These are phyloP conservation scores for Gorsachius goisagi DNA, from an alignment of 2,113 vertebrate species.

Conservation along the genomic window DNA sequence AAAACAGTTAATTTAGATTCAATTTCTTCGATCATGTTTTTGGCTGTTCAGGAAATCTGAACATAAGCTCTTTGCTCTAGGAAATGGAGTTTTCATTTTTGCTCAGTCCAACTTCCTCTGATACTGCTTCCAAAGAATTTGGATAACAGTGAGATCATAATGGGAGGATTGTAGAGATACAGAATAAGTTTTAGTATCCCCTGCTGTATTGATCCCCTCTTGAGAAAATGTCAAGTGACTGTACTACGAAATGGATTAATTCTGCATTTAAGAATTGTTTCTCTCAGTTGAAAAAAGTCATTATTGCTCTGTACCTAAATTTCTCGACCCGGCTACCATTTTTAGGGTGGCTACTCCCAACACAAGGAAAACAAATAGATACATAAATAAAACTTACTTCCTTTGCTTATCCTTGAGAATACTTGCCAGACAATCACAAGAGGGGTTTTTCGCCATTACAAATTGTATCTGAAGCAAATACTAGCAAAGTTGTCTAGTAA, in stretches of 20 bases:
- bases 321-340: background rate
- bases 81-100: background rate
- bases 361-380: background rate
- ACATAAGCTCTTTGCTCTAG: background rate
- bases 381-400: background rate
- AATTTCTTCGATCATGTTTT: background rate
- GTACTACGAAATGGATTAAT: background rate
- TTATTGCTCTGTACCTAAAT: background rate
- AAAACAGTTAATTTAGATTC: background rate
- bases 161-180: background rate
- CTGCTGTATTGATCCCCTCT: background rate
- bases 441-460: background rate
- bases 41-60: background rate
- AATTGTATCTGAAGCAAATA: background rate
- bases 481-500: background rate
- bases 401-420: background rate
- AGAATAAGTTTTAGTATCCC: background rate
- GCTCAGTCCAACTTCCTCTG: background rate
- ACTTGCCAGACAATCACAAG: background rate
- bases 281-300: background rate
- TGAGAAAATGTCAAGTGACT: background rate
- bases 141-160: background rate
- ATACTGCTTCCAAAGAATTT: background rate
- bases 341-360: background rate
- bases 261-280: background rate